phyloP scores from a whole-genome alignment of 2,888 invertebrate genomes.

The Unio pictorum region DNA sequence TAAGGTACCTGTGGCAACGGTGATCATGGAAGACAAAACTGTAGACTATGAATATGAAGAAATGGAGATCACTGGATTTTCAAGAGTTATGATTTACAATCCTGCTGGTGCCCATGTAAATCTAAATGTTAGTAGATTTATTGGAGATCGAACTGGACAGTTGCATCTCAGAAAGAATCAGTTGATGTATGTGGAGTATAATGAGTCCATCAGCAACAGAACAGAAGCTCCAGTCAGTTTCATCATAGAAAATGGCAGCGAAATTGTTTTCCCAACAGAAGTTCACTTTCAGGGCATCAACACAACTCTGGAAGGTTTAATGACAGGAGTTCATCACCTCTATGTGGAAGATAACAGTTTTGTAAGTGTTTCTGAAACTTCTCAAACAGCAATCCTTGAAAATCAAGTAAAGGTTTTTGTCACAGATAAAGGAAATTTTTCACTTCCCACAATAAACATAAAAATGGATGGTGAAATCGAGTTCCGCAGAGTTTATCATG shows the following conservation, averaged over 20 bases:
- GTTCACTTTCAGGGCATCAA: slow-evolving; percentile 56
- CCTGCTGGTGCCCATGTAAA: slow-evolving; percentile 26
- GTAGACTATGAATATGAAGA: slow-evolving; percentile 52
- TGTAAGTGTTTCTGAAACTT: slow-evolving; percentile 42
- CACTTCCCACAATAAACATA: slow-evolving; percentile 50
- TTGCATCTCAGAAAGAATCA: slow-evolving; percentile 48
- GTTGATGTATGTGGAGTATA: slow-evolving; percentile 44
- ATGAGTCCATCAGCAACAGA: slow-evolving; percentile 48
- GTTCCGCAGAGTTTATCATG: slow-evolving; percentile 33
- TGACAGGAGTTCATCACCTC: slow-evolving; percentile 54
- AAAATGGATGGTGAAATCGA: slow-evolving; percentile 40
- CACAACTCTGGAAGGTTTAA: slow-evolving; percentile 43
- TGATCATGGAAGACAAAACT: slow-evolving; percentile 50
- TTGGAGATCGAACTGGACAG: slow-evolving; percentile 56
- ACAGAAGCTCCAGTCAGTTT: slow-evolving; percentile 61
- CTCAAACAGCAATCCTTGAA: slow-evolving; percentile 53
- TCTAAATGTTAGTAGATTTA: slow-evolving; percentile 42
- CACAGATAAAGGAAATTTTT: slow-evolving; percentile 50
- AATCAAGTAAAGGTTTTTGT: slow-evolving; percentile 36
- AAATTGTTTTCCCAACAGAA: slow-evolving; percentile 55
- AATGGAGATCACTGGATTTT: slow-evolving; percentile 46
- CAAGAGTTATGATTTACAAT: slow-evolving; percentile 49
- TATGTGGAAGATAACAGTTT: slow-evolving; percentile 48
- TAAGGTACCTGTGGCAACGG: slow-evolving; percentile 44
- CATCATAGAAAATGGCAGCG: slow-evolving; percentile 49